These are phyloP conservation scores for Epirrita christyi DNA, from an alignment of 2,888 invertebrate species.

Conservation along the genomic window DNA sequence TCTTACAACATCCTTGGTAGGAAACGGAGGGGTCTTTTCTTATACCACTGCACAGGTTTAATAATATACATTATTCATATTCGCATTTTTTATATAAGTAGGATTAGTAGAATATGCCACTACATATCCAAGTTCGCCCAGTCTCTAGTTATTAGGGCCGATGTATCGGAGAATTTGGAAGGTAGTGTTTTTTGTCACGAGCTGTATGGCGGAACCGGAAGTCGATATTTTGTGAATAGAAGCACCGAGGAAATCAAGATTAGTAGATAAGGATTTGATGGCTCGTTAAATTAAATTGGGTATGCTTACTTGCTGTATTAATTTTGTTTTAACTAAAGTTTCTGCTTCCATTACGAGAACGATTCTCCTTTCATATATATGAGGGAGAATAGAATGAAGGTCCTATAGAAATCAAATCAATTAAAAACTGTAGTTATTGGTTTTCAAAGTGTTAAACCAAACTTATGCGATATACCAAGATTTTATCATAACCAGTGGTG, in stretches of 20 bases:
- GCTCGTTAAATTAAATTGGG: slow-evolving; percentile 21
- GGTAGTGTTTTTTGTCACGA: slow-evolving; percentile 26
- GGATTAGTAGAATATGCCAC: not conserved
- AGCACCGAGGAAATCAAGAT: slow-evolving; percentile 16
- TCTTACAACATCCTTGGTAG: no score
- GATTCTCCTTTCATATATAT: no score
- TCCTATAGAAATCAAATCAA: no score
- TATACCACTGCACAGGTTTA: no score
- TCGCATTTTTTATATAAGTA: slow-evolving; percentile 8
- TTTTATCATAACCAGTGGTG: no score
- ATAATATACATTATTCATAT: no score
- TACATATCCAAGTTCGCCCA: slow-evolving; percentile 2
- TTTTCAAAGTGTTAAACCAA: no score
- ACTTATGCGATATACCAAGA: no score
- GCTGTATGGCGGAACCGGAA: slow-evolving; percentile 22
- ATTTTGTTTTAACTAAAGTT: slow-evolving; percentile 2
- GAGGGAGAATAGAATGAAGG: no score
- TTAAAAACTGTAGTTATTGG: no score
- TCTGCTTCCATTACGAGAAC: no score
- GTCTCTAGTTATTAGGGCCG: slow-evolving; percentile 28
- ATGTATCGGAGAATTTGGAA: slow-evolving; percentile 24
- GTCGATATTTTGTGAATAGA: slow-evolving; percentile 24
- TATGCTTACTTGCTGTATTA: slow-evolving; percentile 10
- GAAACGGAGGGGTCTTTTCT: no score
- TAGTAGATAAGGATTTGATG: slow-evolving; percentile 25